These are phyloP conservation scores for Apis dorsata DNA, from an alignment of 1,140 invertebrate genomes.

Conservation along the genomic window DNA sequence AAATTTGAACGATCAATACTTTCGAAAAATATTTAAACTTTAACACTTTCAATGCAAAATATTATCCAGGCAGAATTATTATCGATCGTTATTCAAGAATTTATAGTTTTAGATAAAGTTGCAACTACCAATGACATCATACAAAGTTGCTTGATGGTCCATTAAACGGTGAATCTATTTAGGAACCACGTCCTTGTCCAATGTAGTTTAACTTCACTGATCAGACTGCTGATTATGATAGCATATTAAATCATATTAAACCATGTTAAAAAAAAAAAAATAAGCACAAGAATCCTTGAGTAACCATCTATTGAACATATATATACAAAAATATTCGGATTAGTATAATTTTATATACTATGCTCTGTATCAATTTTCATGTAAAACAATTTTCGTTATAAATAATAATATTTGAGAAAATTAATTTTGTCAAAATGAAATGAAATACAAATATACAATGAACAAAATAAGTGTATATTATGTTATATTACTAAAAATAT, in stretches of 20 bases:
- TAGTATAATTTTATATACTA: too few relatives aligned
- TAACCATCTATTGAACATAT: not conserved
- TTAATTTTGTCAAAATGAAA: too few relatives aligned
- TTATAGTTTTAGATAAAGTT: not conserved
- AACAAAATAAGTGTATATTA: too few relatives aligned
- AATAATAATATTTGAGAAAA: too few relatives aligned
- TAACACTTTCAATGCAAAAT: too few relatives aligned
- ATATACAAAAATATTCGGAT: too few relatives aligned
- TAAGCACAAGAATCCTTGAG: not conserved
- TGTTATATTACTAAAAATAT: too few relatives aligned
- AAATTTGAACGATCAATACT: not conserved
- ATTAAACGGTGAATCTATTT: constrained; percentile 9
- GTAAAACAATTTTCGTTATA: too few relatives aligned
- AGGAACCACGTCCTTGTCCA: not conserved
- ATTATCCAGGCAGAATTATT: not conserved
- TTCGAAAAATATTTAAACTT: not conserved
- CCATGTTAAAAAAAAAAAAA: not conserved
- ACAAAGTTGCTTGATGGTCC: constrained; percentile 1
- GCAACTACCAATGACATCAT: not conserved
- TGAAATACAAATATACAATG: too few relatives aligned
- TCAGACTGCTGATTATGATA: not conserved
- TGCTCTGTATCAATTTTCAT: too few relatives aligned
- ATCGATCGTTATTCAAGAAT: not conserved
- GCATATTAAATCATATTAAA: not conserved
- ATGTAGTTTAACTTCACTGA: not conserved